phyloP scores from a whole-genome alignment of 1,140 invertebrate species.

The Pantala flavescens region DNA sequence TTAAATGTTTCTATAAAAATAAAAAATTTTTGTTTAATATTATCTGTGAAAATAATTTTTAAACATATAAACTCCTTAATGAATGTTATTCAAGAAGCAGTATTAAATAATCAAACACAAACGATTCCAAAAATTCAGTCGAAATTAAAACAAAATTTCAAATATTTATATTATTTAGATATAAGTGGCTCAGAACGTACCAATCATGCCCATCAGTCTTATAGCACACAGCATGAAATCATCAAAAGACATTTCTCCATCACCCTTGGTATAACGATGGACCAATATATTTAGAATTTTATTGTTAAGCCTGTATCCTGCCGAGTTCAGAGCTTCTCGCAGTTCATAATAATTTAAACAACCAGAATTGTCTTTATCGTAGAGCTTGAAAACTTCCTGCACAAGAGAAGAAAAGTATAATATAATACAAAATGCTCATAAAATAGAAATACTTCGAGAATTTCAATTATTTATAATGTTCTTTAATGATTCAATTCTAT shows the following conservation, averaged over 20 bases:
- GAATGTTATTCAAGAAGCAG: too few species aligned
- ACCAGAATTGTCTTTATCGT: slow-evolving; percentile 72
- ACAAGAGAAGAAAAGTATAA: slow-evolving; percentile 51
- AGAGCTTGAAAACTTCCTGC: slow-evolving; percentile 79
- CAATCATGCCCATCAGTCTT: slow-evolving; percentile 87
- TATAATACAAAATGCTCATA: too few species aligned
- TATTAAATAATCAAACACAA: too few species aligned
- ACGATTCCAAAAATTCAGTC: too few species aligned
- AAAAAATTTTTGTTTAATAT: too few species aligned
- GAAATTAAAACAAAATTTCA: too few species aligned
- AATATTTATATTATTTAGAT: slow-evolving; percentile 84
- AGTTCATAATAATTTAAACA: slow-evolving; percentile 74
- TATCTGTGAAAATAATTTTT: too few species aligned
- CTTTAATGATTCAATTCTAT: too few species aligned
- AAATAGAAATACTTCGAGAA: too few species aligned
- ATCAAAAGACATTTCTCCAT: slow-evolving; percentile 79
- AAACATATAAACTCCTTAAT: too few species aligned
- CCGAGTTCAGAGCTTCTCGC: slow-evolving; percentile 74
- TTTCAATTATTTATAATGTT: too few species aligned
- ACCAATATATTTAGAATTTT: slow-evolving; percentile 77
- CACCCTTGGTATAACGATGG: slow-evolving; percentile 75
- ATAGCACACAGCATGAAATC: slow-evolving; percentile 92
- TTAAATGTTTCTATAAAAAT: slow-evolving; percentile 63
- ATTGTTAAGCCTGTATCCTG: slow-evolving; percentile 84
- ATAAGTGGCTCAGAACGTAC: slow-evolving; percentile 69